Evolutionary conservation across 2,888 invertebrate species (phyloP), one percentile per base, ranked within the genome.

Genomic region (Amphipyra berbera): DNA sequence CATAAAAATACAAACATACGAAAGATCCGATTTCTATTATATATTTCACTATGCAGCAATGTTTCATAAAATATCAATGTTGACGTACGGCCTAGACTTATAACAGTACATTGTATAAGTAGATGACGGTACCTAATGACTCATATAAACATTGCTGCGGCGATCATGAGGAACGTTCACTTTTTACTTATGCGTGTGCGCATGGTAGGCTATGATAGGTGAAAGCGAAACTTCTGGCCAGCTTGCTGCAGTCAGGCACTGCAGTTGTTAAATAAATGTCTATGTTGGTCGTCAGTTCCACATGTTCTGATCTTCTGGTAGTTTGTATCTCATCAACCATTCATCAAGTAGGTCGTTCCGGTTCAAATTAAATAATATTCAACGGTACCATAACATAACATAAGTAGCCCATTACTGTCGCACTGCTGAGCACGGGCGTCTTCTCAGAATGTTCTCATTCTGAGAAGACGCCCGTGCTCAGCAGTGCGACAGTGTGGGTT

Each of bases 61-160:
- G 27, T 41, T 50, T 68, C 61, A 61, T 70, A n/a, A 67, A 47
- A 67, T 49, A 57, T 38, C 45, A 38, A 44, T 35, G 42, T 40
- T 46, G 54, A 41, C n/a, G 30, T 21, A 12, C 50, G 70, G 21
- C 61, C 61, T 73, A 71, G 61, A 61, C 46, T 15, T 21, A 35
- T 69, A 69, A 69, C 72, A 72, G 69, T 71, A 65, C 48, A 57
- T 45, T 44, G 65, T 55, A 50, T 49, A 61, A 61, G 58, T 75
- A 69, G 64, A 68, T 66, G 61, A 66, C 73, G 68, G 72, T 61
- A 69, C 56, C 61, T 67, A 71, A 75, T 84, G 83, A 83, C 58
- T 82, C 84, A 84, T 74, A 76, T 82, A 79, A 82, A 84, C 79
- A 79, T 71, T 61, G 53, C 56, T 58, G 27, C 27, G 37, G 15